Percentiles rank a stretch among this genome's conserved stretches.
These are phyloP conservation scores for Phoenicopterus ruber DNA, from an alignment of 2,113 vertebrate genomes.

Conservation along the genomic window DNA sequence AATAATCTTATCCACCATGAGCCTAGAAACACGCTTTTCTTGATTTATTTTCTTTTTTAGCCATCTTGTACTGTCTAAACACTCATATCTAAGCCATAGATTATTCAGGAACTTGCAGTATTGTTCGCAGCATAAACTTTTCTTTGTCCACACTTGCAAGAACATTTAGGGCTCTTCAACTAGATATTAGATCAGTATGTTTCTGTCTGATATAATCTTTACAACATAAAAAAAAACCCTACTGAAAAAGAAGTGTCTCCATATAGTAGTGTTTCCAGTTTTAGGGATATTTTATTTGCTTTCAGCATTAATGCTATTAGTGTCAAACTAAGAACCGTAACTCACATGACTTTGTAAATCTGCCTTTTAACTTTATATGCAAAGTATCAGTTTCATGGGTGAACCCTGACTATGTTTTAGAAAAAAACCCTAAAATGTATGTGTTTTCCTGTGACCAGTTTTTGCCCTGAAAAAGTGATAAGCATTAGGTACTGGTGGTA, in stretches of 20 bases:
- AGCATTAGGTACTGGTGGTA: background rate
- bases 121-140: background rate
- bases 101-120: background rate
- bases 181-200: background rate
- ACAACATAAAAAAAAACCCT: background rate
- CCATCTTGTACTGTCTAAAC: background rate
- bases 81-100: background rate
- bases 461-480: background rate
- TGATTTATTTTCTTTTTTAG: constrained; percentile 25
- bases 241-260: background rate
- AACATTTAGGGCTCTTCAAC: background rate
- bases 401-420: background rate
- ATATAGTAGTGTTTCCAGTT: background rate
- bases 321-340: background rate
- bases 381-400: background rate
- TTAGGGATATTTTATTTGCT: background rate
- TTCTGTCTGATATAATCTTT: background rate
- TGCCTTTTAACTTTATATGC: background rate
- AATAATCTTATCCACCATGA: background rate
- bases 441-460: background rate
- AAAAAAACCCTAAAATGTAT: background rate
- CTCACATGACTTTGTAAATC: background rate
- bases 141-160: background rate
- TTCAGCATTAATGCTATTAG: background rate
- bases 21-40: constrained; percentile 13